These are phyloP conservation scores for Brachionus koreanus DNA, from an alignment of 1,140 invertebrate genomes.

Conservation along the genomic window DNA sequence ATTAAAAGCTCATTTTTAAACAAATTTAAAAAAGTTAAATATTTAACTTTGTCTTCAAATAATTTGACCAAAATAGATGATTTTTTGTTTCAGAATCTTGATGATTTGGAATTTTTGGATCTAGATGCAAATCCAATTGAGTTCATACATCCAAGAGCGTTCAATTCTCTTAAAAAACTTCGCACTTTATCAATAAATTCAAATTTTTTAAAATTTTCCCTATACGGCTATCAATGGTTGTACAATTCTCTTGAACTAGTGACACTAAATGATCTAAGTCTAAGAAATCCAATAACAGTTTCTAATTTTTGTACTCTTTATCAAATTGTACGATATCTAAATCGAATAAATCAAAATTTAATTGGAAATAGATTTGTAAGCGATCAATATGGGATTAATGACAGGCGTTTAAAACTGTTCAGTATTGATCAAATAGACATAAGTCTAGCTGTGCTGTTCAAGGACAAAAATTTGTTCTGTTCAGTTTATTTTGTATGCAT, in stretches of 20 bases:
- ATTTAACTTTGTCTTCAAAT: slow-evolving; percentile 2
- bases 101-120: neutral
- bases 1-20: neutral
- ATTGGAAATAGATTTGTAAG: neutral
- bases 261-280: neutral
- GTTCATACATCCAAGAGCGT: neutral
- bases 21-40: neutral
- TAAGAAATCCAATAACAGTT: neutral
- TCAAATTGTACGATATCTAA: neutral
- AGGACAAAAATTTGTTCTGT: neutral
- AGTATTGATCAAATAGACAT: neutral
- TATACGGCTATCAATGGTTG: neutral
- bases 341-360: neutral
- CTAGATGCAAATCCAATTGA: neutral
- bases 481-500: slow-evolving; percentile 25
- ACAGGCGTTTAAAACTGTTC: neutral
- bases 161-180: neutral
- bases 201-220: neutral
- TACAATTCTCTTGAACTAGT: neutral
- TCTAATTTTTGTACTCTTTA: neutral
- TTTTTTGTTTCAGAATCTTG: neutral
- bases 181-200: neutral
- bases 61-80: neutral
- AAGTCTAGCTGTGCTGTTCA: neutral
- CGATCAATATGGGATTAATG: neutral